Percentiles rank a stretch among this genome's conserved stretches.
Conservation (phyloP, 2,888 invertebrate species). For the Nudaria mundana region DNA sequence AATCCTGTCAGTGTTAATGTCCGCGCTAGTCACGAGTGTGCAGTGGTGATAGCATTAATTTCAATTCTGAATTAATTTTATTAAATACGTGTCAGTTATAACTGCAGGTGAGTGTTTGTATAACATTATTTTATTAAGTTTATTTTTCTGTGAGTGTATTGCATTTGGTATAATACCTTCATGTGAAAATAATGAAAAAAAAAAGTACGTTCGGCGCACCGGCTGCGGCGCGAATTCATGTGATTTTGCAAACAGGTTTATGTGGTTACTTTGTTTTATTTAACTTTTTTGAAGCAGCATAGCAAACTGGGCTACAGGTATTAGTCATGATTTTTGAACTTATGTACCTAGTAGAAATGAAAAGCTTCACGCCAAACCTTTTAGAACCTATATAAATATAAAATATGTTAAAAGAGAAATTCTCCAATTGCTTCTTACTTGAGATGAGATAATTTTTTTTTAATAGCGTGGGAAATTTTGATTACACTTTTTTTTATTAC, state of each 20-base stretch:
- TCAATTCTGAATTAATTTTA: conserved; percentile 31
- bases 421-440: no score
- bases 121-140: conserved; percentile 40
- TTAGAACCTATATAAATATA: no score
- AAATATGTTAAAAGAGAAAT: no score
- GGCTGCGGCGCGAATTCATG: conserved; percentile 53
- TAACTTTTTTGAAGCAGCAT: conserved; percentile 41
- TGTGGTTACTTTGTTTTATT: conserved; percentile 44
- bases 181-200: conserved; percentile 37
- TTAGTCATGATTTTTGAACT: neutral
- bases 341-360: no score
- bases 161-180: conserved; percentile 15
- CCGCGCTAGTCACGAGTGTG: conserved; percentile 74
- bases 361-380: no score
- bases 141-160: conserved; percentile 18
- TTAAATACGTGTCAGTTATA: conserved; percentile 26
- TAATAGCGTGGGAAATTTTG: no score
- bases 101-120: conserved; percentile 31
- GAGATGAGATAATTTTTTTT: no score
- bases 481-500: no score
- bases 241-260: conserved; percentile 66
- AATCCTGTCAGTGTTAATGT: conserved; percentile 66
- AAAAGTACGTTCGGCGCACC: conserved; percentile 34
- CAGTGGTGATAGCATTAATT: conserved; percentile 35
- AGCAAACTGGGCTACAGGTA: conserved; percentile 25